These are phyloP conservation scores for Zosterops japonicus DNA, from an alignment of 2,113 vertebrate genomes.

Conservation along the genomic window DNA sequence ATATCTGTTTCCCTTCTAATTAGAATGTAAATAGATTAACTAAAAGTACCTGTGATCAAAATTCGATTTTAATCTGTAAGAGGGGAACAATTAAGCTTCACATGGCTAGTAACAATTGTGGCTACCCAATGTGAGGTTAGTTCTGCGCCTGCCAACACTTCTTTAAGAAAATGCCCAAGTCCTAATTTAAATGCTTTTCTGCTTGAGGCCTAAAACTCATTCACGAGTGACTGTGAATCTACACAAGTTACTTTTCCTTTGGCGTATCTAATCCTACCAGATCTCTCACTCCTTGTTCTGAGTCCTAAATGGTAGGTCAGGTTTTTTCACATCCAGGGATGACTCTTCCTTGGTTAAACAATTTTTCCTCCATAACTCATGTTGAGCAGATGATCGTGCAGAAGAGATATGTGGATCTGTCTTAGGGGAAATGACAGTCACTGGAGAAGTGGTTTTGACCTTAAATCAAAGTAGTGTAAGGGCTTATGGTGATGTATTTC, in stretches of 20 bases:
- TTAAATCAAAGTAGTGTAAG: not conserved
- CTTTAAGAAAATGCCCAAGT: not conserved
- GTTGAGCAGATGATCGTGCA: not conserved
- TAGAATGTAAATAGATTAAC: not conserved
- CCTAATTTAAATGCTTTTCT: not conserved
- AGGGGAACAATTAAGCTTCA: not conserved
- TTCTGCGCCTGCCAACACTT: not conserved
- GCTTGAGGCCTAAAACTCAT: not conserved
- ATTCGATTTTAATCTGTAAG: not conserved
- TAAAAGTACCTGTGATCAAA: not conserved
- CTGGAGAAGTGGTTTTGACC: not conserved
- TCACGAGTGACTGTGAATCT: not conserved
- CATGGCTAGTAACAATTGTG: not conserved
- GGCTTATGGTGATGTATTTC: not conserved
- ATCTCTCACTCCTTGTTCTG: not conserved
- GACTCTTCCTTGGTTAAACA: not conserved
- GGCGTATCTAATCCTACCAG: not conserved
- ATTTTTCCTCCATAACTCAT: not conserved
- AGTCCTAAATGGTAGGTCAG: not conserved
- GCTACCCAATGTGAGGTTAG: not conserved
- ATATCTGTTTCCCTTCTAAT: not conserved
- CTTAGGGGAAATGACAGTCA: not conserved
- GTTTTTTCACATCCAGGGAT: not conserved
- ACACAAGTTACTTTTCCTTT: not conserved
- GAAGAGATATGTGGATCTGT: not conserved